These are phyloP conservation scores for Champsocephalus esox DNA, from an alignment of 2,797 vertebrate species.

Conservation along the genomic window DNA sequence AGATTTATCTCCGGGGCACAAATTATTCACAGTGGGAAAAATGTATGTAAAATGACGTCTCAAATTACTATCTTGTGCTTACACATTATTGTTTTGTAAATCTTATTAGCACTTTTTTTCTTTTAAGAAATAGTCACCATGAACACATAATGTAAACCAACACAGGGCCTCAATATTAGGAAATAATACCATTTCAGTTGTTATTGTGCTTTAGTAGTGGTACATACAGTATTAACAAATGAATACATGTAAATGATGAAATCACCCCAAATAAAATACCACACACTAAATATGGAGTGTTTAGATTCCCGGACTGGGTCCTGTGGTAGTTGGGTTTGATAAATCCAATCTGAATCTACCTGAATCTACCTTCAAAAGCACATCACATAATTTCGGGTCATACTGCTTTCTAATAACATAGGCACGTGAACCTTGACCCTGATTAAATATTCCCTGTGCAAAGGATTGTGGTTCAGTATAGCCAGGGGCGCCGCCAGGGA, in stretches of 20 bases:
- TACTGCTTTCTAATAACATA: too few relatives aligned
- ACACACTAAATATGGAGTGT: not conserved
- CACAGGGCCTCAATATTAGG: not conserved
- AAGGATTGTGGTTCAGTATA: too few relatives aligned
- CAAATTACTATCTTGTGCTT: too few relatives aligned
- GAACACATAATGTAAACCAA: not conserved
- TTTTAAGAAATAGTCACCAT: not conserved
- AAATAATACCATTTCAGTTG: not conserved
- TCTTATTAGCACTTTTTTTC: not conserved
- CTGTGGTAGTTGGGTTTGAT: not conserved
- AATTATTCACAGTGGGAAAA: not conserved
- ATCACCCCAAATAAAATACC: too few relatives aligned
- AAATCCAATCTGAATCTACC: not conserved
- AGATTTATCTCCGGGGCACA: not conserved
- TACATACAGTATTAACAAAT: not conserved
- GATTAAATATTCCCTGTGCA: too few relatives aligned
- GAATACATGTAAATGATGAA: not conserved
- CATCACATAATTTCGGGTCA: too few relatives aligned
- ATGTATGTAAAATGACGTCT: not conserved
- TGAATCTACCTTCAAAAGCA: too few relatives aligned
- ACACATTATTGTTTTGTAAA: too few relatives aligned
- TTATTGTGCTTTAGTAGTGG: not conserved
- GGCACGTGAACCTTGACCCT: too few relatives aligned
- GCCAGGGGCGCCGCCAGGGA: too few relatives aligned
- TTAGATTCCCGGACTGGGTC: not conserved